A percentile compares a stretch with the other conserved stretches of the same genome.
Conservation (phyloP, 2,888 invertebrate genomes). For the Xanthia icteritia region DNA sequence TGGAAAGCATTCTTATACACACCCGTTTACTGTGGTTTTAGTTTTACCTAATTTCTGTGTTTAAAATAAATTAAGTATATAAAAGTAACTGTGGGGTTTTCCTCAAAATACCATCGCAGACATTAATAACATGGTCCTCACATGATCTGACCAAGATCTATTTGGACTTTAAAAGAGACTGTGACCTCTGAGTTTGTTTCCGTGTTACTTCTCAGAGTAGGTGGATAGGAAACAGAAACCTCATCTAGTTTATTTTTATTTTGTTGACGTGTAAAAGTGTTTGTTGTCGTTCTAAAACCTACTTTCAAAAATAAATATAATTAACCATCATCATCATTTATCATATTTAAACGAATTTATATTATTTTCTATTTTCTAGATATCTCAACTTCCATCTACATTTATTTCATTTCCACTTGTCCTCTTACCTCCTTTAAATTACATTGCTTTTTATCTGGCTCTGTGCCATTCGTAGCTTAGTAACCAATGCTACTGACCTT, state of each 20-base stretch:
- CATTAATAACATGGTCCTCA: no score
- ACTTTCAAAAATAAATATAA: not conserved
- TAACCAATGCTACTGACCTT: conserved; percentile 40
- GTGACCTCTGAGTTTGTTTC: no score
- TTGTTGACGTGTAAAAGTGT: no score
- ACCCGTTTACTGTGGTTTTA: not conserved
- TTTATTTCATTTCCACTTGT: conserved; percentile 4
- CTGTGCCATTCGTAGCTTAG: conserved; percentile 34
- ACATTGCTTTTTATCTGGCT: conserved; percentile 37
- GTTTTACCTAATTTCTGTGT: not conserved
- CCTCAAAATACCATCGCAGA: no score
- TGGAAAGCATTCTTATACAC: not conserved
- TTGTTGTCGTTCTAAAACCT: no score
- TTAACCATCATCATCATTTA: not conserved
- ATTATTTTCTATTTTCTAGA: not conserved
- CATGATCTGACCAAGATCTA: no score
- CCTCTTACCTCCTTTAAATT: conserved; percentile 16
- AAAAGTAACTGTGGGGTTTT: not conserved
- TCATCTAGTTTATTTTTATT: no score
- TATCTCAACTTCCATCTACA: not conserved
- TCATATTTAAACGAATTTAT: not conserved
- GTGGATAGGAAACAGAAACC: no score
- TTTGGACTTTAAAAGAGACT: no score
- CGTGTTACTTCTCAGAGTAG: no score
- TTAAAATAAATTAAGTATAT: not conserved